phyloP scores from a whole-genome alignment of 2,888 invertebrate species.

The Lycocerus yunnanus region DNA sequence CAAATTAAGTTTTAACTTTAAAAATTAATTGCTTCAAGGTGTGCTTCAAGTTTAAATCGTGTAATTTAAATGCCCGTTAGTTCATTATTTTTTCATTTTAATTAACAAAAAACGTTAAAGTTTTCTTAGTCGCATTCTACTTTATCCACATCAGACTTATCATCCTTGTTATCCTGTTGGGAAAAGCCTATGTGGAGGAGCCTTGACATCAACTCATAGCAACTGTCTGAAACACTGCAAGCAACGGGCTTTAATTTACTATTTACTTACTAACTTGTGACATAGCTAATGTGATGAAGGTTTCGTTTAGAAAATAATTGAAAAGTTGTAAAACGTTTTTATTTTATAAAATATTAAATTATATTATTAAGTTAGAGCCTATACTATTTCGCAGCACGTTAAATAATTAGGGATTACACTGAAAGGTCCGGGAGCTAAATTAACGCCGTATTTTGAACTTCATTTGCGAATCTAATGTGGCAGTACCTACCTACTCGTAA shows the following conservation, averaged over 20 bases:
- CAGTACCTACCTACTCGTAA: neutral
- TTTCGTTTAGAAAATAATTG: conserved; percentile 32
- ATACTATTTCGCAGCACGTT: neutral
- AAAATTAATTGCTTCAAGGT: neutral
- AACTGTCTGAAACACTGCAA: conserved; percentile 31
- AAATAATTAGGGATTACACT: neutral
- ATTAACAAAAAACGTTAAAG: neutral
- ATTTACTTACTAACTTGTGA: conserved; percentile 32
- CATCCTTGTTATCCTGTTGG: neutral
- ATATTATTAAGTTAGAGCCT: no score
- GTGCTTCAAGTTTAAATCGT: neutral
- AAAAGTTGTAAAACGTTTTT: conserved; percentile 23
- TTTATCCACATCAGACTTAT: neutral
- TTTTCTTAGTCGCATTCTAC: neutral
- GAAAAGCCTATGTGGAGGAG: neutral
- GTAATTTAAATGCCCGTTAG: neutral
- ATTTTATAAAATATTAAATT: neutral
- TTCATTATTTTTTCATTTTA: neutral
- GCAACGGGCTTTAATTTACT: conserved; percentile 33
- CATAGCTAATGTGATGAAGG: conserved; percentile 36
- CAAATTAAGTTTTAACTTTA: neutral
- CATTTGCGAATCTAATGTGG: neutral
- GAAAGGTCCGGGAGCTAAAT: no score
- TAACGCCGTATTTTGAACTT: neutral
- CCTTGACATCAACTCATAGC: conserved; percentile 31